These are phyloP conservation scores for Melitaea athalia DNA, from an alignment of 2,888 invertebrate species.

Conservation along the genomic window DNA sequence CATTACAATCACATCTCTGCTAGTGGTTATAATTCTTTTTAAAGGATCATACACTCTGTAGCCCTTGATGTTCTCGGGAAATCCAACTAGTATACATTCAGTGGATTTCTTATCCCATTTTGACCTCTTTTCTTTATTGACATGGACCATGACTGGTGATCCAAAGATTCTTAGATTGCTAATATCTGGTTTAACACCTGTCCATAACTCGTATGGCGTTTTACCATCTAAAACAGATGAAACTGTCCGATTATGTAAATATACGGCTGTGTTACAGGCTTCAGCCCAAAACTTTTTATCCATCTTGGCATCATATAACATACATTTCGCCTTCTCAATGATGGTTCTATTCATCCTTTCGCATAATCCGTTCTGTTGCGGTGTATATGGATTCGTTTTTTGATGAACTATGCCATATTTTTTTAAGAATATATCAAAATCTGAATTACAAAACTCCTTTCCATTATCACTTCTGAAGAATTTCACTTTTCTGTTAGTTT, in stretches of 20 bases:
- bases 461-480: slow-evolving; percentile 28
- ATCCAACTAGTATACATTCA: slow-evolving; percentile 17
- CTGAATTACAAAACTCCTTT: slow-evolving; percentile 19
- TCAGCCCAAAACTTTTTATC: slow-evolving; percentile 36
- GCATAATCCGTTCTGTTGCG: slow-evolving; percentile 7
- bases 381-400: slow-evolving; percentile 8
- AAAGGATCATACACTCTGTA: slow-evolving; percentile 15
- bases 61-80: slow-evolving; percentile 12
- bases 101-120: too few species aligned
- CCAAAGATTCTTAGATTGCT: too few species aligned
- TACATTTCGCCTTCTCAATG: neutral
- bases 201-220: too few species aligned
- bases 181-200: too few species aligned
- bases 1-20: slow-evolving; percentile 22
- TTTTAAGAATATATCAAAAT: slow-evolving; percentile 27
- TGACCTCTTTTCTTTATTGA: too few species aligned
- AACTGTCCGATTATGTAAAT: too few species aligned
- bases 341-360: slow-evolving; percentile 5
- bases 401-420: slow-evolving; percentile 26
- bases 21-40: slow-evolving; percentile 10
- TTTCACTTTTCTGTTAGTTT: slow-evolving; percentile 16
- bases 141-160: too few species aligned
- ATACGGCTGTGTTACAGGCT: slow-evolving; percentile 12
- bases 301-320: neutral
- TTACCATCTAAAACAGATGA: too few species aligned